Base-by-base conservation (phyloP, 2,797 vertebrate genomes). In the Rhinichthys osculus region DNA sequence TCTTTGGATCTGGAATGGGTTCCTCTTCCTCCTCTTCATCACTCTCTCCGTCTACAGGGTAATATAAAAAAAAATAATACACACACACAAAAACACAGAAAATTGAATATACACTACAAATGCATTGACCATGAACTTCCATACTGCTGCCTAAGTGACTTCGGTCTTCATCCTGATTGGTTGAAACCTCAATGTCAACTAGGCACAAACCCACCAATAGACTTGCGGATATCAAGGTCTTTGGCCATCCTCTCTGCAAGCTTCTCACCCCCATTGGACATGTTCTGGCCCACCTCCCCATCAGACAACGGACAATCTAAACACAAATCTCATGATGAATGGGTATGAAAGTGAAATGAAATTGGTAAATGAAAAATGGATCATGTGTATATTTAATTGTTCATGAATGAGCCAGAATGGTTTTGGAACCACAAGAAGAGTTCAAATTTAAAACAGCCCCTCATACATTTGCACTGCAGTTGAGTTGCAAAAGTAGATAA, bases 11-110 rank as follows among this genome's bases (percentile, higher is more conserved):
- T 0, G 91, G 87, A 3, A 87, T 38, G 0, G 91, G 81, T 23
- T 98, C 97, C 11, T 97, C 97, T 2, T 97, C 97, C 35, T 98
- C 97, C 0, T 97, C 97, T 0, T 97, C 96, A 57, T 97, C 96
- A 3, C 96, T 97, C 30, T 98, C 96, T 33, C 91, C 84, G 88
- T 97, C 90, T 79, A 66, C 21, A 71, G 4, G 59, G 70, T 40
- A 44, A 54, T 1, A 81, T 74, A 17, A 17, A 44, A 40, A 40
- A 17, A 69, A 72, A 23, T 13, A 89, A 44, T 6, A 79, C n/a
- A 30, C 17, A 77, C 23, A 27, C 11, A 81, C 42, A 47, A 9
- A 81, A 33, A 69, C 16, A 42, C 23, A 7, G 7, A 59, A 6
- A 13, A 35, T 40, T 67, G 0, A 79, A 62, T 44, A 85, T 17